phyloP scores from a whole-genome alignment of 2,797 vertebrate genomes.

The Botia kubotai region DNA sequence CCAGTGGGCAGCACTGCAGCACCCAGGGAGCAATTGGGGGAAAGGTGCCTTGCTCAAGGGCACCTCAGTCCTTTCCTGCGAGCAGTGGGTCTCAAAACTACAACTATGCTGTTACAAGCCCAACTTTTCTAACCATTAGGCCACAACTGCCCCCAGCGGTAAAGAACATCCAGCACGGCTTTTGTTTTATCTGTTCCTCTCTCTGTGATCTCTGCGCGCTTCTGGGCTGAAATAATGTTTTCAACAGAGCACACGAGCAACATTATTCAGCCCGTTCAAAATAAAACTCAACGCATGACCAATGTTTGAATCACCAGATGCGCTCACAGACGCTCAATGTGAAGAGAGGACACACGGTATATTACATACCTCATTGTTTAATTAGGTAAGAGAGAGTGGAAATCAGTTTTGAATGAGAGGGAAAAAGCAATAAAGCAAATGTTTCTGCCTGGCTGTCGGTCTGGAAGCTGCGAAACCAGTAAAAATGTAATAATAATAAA shows the following conservation, averaged over 20 bases:
- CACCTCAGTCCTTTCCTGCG: too few species aligned
- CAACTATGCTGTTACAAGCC: too few species aligned
- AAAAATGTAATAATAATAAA: conserved; percentile 71
- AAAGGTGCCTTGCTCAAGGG: too few species aligned
- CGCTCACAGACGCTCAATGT: conserved; percentile 44
- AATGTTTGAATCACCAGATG: conserved; percentile 31
- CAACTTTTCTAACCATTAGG: too few species aligned
- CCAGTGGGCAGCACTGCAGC: too few species aligned
- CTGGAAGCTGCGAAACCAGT: conserved; percentile 63
- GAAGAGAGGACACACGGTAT: conserved; percentile 41
- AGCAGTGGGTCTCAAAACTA: too few species aligned
- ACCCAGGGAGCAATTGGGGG: too few species aligned
- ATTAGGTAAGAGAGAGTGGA: conserved; percentile 44
- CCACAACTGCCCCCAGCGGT: too few species aligned
- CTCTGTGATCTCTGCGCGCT: too few species aligned
- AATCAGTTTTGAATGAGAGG: conserved; percentile 50
- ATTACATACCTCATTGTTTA: conserved; percentile 51
- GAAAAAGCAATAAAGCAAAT: conserved; percentile 54
- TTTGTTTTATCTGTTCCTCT: too few species aligned
- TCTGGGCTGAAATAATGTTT: too few species aligned
- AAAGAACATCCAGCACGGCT: too few species aligned
- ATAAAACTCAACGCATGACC: conserved; percentile 46
- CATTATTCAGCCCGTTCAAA: conserved; percentile 20
- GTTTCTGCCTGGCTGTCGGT: conserved; percentile 51
- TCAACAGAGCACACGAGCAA: neutral